These are phyloP conservation scores for Hydropsyche betteni DNA, from an alignment of 2,888 invertebrate genomes.

Conservation along the genomic window DNA sequence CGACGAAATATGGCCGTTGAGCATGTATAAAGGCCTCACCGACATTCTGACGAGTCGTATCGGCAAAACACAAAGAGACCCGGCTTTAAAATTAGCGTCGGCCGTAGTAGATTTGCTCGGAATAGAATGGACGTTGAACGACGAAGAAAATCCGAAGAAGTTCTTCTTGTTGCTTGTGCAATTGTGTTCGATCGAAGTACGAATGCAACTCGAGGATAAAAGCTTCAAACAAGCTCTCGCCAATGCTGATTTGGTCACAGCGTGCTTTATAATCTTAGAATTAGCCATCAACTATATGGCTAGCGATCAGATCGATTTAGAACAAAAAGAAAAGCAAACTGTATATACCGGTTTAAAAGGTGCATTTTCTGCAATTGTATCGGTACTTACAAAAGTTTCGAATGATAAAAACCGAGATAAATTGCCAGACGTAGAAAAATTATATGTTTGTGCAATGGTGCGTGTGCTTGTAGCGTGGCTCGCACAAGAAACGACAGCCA, in stretches of 20 bases:
- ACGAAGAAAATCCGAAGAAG: slow-evolving; percentile 82
- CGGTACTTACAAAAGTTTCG: slow-evolving; percentile 76
- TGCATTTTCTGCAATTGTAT: slow-evolving; percentile 84
- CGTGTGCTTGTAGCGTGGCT: slow-evolving; percentile 89
- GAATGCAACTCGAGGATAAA: slow-evolving; percentile 92
- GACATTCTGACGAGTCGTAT: slow-evolving; percentile 89
- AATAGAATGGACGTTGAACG: slow-evolving; percentile 83
- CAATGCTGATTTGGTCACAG: slow-evolving; percentile 80
- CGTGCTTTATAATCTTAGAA: slow-evolving; percentile 85
- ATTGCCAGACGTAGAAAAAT: slow-evolving; percentile 74
- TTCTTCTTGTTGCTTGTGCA: slow-evolving; percentile 85
- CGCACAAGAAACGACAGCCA: slow-evolving; percentile 88
- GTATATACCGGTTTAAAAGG: slow-evolving; percentile 90
- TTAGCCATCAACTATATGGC: slow-evolving; percentile 81
- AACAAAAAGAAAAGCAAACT: slow-evolving; percentile 90
- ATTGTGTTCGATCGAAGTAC: slow-evolving; percentile 89
- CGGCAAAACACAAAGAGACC: slow-evolving; percentile 87
- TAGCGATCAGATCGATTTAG: slow-evolving; percentile 82
- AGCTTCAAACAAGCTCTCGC: slow-evolving; percentile 80
- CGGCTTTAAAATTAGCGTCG: slow-evolving; percentile 84
- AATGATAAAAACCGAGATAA: slow-evolving; percentile 78
- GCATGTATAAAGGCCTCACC: slow-evolving; percentile 81
- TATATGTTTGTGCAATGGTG: slow-evolving; percentile 85
- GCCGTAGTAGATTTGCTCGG: slow-evolving; percentile 83
- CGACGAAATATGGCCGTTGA: slow-evolving; percentile 83